Base-by-base conservation (phyloP, 2,797 vertebrate genomes). In the Phyllotis vaccarum region DNA sequence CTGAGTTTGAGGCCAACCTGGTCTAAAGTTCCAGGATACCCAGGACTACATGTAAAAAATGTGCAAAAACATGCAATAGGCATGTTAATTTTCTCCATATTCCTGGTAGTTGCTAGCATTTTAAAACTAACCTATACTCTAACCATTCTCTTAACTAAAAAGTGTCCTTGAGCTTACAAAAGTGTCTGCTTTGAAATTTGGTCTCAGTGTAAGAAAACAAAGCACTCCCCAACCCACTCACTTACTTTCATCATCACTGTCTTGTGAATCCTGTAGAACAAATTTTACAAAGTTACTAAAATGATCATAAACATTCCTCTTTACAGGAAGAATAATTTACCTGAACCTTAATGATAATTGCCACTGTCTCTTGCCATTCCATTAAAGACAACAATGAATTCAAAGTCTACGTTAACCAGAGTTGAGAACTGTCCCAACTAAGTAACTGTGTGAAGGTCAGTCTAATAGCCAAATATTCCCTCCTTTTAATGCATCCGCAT, bases 161-260 rank as follows among this genome's bases (percentile, higher is more conserved):
- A 66, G n/a, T 66, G 29, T 85, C 43, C 60, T 24, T n/a, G 43
- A 52, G 83, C 46, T 66, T 85, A 46, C 34, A 17, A 86, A 52
- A 22, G 34, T 87, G 9, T 87, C 66, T 72, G 46, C 22, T 54
- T 5, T 40, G 9, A 83, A 92, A 22, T 85, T 85, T 54, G 19
- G 21, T 81, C 19, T 91, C 16, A 91, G 58, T 80, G 6, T 54
- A 43, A 29, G 78, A 72, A 12, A 85, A 89, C 17, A 75, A n/a
- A 21, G 83, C 13, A 87, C 81, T n/a, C 68, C 17, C 68, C n/a
- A 21, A 37, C 9, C 37, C 70, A 34, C 10, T 72, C 37, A 99
- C 98, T 99, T 99, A 99, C 99, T 99, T 98, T 99, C 99, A 96
- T 99, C 99, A 97, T 99, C 99, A 79, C 99, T 99, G 99, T 99